Conservation (phyloP, 2,113 vertebrate species). For the Xenus cinereus region DNA sequence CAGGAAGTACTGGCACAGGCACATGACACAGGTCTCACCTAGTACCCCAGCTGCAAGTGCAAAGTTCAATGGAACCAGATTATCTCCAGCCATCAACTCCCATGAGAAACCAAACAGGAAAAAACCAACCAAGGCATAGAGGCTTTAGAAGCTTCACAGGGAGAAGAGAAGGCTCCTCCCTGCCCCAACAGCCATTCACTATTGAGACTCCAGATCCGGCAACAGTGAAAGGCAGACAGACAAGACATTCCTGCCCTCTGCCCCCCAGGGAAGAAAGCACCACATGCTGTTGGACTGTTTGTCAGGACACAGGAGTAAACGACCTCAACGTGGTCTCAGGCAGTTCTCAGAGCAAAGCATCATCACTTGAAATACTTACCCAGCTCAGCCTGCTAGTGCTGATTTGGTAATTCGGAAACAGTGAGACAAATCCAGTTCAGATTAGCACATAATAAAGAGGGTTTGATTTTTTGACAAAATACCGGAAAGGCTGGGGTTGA, state of each 20-base stretch:
- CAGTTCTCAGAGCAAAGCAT: neutral
- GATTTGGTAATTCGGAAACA: neutral
- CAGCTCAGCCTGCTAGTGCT: neutral
- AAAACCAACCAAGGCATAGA: neutral
- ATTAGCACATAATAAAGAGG: neutral
- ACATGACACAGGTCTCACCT: accelerated
- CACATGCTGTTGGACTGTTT: neutral
- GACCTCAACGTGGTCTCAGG: neutral
- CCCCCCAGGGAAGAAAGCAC: neutral
- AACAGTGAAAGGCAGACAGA: neutral
- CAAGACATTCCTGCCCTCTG: neutral
- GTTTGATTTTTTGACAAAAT: neutral
- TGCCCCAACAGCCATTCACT: neutral
- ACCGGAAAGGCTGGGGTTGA: neutral
- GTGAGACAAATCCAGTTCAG: neutral
- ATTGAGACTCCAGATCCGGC: neutral
- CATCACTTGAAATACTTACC: neutral
- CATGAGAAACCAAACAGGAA: neutral
- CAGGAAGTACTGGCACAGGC: neutral
- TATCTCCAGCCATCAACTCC: neutral
- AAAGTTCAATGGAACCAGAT: neutral
- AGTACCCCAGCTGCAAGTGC: neutral
- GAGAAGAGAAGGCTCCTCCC: neutral
- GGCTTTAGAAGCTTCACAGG: neutral
- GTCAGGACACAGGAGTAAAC: neutral